A percentile compares a stretch with the other conserved stretches of the same genome.
phyloP scores from a whole-genome alignment of 2,113 vertebrate genomes.

The Eolophus roseicapilla region DNA sequence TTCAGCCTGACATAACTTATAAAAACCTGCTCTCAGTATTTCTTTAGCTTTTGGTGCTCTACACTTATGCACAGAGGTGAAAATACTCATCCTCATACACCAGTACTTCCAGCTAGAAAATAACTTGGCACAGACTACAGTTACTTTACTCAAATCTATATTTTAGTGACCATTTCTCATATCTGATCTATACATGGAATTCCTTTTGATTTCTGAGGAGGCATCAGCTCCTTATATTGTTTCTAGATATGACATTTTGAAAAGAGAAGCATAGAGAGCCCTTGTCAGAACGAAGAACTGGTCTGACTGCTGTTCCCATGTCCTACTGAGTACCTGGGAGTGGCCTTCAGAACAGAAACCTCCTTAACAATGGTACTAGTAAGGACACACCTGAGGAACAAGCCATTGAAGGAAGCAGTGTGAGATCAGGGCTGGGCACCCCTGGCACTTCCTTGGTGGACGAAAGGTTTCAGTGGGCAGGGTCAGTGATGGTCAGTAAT shows the following conservation, averaged over 20 bases:
- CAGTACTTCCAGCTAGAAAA: not conserved
- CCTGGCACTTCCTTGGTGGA: not conserved
- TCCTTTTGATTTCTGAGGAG: not conserved
- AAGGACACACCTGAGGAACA: not conserved
- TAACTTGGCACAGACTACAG: not conserved
- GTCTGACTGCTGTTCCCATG: not conserved
- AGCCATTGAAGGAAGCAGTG: not conserved
- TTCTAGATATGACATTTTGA: not conserved
- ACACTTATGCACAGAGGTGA: not conserved
- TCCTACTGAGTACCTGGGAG: not conserved
- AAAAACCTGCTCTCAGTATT: not conserved
- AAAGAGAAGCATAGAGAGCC: not conserved
- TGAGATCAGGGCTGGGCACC: not conserved
- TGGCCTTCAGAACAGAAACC: not conserved
- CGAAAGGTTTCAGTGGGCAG: not conserved
- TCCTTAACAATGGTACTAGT: not conserved
- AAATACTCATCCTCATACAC: not conserved
- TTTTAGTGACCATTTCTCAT: not conserved
- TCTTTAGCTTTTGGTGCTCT: not conserved
- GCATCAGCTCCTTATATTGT: not conserved
- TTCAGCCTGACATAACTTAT: not conserved
- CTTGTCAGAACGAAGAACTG: not conserved
- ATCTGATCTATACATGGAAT: not conserved
- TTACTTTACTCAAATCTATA: not conserved
- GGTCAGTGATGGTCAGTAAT: not conserved